Evolutionary conservation across 2,113 vertebrate species (phyloP).

Genomic region (Anoura caudifer): DNA sequence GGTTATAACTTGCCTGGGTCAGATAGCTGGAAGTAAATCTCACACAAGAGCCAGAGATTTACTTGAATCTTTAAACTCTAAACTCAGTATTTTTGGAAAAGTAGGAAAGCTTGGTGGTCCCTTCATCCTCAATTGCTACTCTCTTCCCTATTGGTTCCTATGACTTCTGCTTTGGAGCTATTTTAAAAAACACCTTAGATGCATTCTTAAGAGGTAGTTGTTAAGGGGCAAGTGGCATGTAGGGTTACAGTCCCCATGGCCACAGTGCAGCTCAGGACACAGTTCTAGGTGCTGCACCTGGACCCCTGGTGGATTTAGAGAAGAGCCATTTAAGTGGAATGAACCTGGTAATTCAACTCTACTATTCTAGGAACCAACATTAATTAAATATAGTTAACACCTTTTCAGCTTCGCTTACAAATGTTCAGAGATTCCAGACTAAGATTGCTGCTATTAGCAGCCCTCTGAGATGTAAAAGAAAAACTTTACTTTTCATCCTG

Average conservation of each 20-base stretch:
- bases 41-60: background rate
- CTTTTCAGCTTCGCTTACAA: constrained; percentile 15
- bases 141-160: background rate
- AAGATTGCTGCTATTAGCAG: background rate
- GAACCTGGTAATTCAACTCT: background rate
- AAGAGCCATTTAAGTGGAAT: background rate
- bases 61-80: background rate
- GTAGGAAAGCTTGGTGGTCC: background rate
- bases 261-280: background rate
- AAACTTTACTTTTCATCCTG: background rate
- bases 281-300: background rate
- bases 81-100: background rate
- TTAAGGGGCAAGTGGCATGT: background rate
- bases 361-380: background rate
- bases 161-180: background rate
- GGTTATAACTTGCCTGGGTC: background rate
- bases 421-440: constrained; percentile 4
- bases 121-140: background rate
- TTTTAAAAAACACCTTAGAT: background rate
- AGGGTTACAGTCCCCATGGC: background rate
- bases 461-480: background rate
- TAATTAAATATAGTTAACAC: background rate
- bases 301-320: background rate
- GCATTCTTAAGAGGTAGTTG: background rate
- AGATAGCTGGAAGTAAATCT: background rate